Conservation (phyloP, 2,113 vertebrate species). For the Rostratula benghalensis region DNA sequence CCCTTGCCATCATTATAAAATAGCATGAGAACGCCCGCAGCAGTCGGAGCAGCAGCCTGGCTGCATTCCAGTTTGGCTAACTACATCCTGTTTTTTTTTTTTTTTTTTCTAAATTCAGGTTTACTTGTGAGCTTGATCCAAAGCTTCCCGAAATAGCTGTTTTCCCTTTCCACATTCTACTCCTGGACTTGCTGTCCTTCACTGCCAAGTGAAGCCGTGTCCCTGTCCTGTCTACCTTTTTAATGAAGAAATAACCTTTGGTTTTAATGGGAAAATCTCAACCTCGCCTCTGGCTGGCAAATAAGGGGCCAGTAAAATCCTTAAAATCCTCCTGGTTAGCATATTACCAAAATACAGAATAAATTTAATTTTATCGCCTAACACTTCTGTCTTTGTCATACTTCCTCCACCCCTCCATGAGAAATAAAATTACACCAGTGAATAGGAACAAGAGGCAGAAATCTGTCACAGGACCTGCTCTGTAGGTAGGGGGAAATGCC, state of each 20-base stretch:
- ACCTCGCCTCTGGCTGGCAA: neutral
- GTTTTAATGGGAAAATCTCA: neutral
- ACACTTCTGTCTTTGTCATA: neutral
- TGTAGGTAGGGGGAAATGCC: neutral
- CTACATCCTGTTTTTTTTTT: neutral
- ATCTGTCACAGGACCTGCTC: neutral
- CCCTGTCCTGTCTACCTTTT: neutral
- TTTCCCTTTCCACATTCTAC: neutral
- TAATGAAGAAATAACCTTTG: neutral
- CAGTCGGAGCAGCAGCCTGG: neutral
- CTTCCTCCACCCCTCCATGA: rapidly evolving
- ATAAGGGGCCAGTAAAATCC: neutral
- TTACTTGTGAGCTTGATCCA: neutral
- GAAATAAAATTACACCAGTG: neutral
- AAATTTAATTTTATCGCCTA: neutral
- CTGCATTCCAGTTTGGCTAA: neutral
- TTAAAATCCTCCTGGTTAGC: neutral
- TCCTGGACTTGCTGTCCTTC: neutral
- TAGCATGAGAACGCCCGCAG: neutral
- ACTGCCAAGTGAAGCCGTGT: neutral
- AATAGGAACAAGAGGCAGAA: neutral
- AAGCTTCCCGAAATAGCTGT: neutral
- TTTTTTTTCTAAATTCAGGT: neutral
- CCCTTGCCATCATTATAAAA: neutral
- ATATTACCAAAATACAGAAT: neutral